Conservation (phyloP, 2,113 vertebrate species). For the Hymenochirus boettgeri region DNA sequence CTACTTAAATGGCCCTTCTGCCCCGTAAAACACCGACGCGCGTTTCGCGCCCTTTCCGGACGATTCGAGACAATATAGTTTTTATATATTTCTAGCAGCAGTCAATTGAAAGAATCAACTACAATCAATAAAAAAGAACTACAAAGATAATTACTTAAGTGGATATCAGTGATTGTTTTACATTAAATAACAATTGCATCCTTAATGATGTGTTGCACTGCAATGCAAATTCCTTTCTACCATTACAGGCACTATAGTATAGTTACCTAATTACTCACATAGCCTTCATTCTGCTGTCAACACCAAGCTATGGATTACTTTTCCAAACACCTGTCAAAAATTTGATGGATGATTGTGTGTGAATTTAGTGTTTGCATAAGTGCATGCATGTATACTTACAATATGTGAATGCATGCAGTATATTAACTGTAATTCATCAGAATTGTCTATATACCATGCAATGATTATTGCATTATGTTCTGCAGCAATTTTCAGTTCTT, state of each 20-base stretch:
- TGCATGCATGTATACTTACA: no score
- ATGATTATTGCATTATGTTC: no score
- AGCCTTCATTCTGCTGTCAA: constrained; percentile 55
- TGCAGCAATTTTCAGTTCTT: no score
- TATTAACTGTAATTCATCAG: neutral
- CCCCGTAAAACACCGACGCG: no score
- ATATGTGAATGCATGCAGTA: neutral
- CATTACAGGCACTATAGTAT: constrained; percentile 56
- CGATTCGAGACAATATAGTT: no score
- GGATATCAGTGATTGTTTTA: constrained; percentile 77
- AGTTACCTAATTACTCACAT: constrained; percentile 71
- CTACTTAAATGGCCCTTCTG: no score
- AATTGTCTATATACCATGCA: no score
- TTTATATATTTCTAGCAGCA: constrained; percentile 47
- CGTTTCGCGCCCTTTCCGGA: no score
- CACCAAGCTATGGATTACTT: constrained; percentile 49
- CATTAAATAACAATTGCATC: constrained; percentile 84
- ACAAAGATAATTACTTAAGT: constrained; percentile 82
- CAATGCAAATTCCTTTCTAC: constrained; percentile 71
- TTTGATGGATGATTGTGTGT: constrained; percentile 63
- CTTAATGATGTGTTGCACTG: constrained; percentile 78
- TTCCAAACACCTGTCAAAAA: constrained; percentile 59
- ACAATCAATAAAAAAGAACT: no score
- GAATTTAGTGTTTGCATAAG: no score
- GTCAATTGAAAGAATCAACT: constrained; percentile 65